Conservation (phyloP, 2,888 invertebrate species). For the Mechanitis mazaeus region DNA sequence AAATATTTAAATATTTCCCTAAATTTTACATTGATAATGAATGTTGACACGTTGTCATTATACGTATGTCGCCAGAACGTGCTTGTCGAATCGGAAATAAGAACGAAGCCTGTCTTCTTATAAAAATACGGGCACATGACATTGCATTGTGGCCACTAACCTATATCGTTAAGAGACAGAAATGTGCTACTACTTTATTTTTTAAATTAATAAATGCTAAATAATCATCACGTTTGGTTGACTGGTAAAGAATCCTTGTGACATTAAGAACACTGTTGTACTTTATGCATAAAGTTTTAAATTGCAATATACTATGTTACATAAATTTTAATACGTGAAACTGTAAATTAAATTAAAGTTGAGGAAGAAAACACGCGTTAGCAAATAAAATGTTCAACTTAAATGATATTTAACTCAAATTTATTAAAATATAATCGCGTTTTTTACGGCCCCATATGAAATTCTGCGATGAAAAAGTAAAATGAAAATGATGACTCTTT, state of each 20-base stretch:
- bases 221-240: too few species aligned
- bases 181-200: not conserved
- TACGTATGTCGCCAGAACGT: constrained; percentile 47
- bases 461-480: constrained; percentile 32
- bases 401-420: not conserved
- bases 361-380: too few species aligned
- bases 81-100: constrained; percentile 63
- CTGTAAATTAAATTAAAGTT: too few species aligned
- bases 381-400: not conserved
- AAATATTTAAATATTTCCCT: not conserved
- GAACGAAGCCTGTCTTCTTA: constrained; percentile 58
- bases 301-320: too few species aligned
- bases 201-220: too few species aligned
- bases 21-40: constrained; percentile 2
- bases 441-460: constrained; percentile 15
- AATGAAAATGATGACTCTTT: constrained; percentile 66
- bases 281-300: too few species aligned
- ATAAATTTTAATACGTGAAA: too few species aligned
- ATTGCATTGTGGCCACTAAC: constrained; percentile 44
- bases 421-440: constrained; percentile 11
- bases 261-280: too few species aligned
- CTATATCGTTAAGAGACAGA: constrained; percentile 10
- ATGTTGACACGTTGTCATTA: constrained; percentile 37
- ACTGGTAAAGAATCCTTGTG: too few species aligned
- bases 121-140: constrained; percentile 53